Base-by-base conservation (phyloP, 2,888 invertebrate genomes). In the Chesias legatella region DNA sequence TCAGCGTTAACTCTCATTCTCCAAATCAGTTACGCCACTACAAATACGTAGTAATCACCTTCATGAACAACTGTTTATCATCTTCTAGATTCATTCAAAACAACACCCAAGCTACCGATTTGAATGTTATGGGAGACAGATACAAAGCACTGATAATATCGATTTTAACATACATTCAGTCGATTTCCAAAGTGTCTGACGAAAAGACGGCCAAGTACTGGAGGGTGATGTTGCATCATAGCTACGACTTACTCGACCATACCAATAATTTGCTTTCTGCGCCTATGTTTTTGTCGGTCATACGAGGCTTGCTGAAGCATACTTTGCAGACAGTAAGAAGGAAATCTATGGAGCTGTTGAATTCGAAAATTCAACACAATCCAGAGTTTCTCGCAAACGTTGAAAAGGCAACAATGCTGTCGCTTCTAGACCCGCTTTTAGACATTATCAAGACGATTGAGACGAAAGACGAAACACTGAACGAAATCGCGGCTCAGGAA, bases 321-420 rank as follows among this genome's bases (percentile, higher is more conserved):
- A 91, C 92, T 24, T 71, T 94, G 10, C 76, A 91, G 7, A 91
- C 92, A 4, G 93, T 98, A 0, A 90, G 94, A 49, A 90, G 94
- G 43, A 94, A 96, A 68, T 92, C 95, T 0, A 90, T 98, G 79
- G 98, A 98, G 62, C 77, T 98, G 24, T 79, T 98, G 0, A 96
- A 95, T 60, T 90, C 90, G 6, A 95, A 97, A 75, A 85, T 98
- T 5, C 93, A 94, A 51, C 89, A 91, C 45, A 91, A 92, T 45
- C 88, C 89, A 2, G 90, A 90, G 47, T 91, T 92, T 57, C 91
- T 92, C 33, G 73, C 79, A 0, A 82, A 89, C 34, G 90, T 90
- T 3, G 79, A 88, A 22, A 78, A 80, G 7, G 66, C 76, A 0
- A 65, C 90, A 31, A 66, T 95, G 6, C 84, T 90, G 11, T 82